Evolutionary conservation across 2,113 vertebrate species (phyloP).

Genomic region (Apodemus sylvaticus): DNA sequence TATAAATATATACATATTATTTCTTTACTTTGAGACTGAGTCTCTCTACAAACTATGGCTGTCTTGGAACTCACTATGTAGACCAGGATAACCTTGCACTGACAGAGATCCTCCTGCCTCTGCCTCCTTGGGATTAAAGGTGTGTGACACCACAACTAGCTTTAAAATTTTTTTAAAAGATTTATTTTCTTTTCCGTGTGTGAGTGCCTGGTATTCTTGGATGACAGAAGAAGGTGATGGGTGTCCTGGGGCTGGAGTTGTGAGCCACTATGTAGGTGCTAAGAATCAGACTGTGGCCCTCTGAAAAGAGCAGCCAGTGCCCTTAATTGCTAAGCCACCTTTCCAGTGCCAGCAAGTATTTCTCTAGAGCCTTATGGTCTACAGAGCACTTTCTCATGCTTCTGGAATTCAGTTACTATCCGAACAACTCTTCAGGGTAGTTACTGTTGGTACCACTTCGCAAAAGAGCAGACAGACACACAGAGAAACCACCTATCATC

Average conservation of each 20-base stretch:
- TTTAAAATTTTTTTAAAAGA: neutral
- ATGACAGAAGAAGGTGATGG: neutral
- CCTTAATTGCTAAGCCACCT: neutral
- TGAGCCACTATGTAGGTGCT: neutral
- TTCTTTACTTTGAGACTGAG: neutral
- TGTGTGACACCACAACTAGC: no score
- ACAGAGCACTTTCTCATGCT: neutral
- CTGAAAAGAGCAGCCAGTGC: neutral
- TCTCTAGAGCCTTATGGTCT: neutral
- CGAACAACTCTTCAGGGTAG: conserved; percentile 9
- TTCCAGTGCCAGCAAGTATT: neutral
- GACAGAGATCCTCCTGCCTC: neutral
- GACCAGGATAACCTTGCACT: neutral
- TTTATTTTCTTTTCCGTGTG: neutral
- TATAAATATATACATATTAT: neutral
- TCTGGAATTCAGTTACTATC: neutral
- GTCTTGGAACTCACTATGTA: neutral
- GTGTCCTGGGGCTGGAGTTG: neutral
- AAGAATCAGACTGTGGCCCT: neutral
- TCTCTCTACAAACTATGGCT: neutral
- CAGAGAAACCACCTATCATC: conserved; percentile 8
- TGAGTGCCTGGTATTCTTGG: neutral
- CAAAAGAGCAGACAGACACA: neutral
- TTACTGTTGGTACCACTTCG: conserved; percentile 32
- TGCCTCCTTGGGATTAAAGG: neutral